Percentiles rank a stretch among this genome's conserved stretches.
Evolutionary conservation across 2,888 invertebrate genomes (phyloP).

Genomic region (Dryobotodes eremita): DNA sequence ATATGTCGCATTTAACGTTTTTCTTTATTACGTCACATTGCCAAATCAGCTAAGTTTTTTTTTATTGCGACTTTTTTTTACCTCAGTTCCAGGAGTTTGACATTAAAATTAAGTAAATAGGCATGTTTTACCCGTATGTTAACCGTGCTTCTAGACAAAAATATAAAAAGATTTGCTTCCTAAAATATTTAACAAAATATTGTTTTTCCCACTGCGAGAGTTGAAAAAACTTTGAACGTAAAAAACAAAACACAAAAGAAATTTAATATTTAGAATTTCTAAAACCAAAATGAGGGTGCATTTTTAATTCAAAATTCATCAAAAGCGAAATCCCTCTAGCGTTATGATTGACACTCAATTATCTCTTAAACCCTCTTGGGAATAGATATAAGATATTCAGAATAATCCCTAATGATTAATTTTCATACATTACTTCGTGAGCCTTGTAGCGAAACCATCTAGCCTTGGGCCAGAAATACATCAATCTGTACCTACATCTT

Average conservation of each 20-base stretch:
- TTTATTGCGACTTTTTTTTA: no score
- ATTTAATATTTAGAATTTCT: conserved; percentile 16
- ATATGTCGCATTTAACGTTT: no score
- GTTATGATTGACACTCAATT: conserved; percentile 56
- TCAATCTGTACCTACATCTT: conserved; percentile 62
- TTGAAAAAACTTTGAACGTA: background rate
- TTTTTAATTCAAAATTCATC: conserved; percentile 11
- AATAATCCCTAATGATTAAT: conserved; percentile 57
- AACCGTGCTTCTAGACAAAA: no score
- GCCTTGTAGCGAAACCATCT: conserved; percentile 33
- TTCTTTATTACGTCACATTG: no score
- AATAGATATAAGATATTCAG: conserved; percentile 43
- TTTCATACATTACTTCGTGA: conserved; percentile 57
- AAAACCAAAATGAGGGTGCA: conserved; percentile 8
- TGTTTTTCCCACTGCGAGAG: background rate
- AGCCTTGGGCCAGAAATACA: conserved; percentile 45
- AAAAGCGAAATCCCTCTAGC: conserved; percentile 2
- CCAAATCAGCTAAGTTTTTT: no score
- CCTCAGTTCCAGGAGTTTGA: no score
- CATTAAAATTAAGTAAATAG: no score
- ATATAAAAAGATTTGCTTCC: background rate
- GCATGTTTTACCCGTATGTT: no score
- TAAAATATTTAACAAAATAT: background rate
- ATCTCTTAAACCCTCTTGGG: conserved; percentile 34
- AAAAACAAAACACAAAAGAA: conserved; percentile 11